phyloP scores from a whole-genome alignment of 1,140 invertebrate species.

The Chionoecetes opilio region DNA sequence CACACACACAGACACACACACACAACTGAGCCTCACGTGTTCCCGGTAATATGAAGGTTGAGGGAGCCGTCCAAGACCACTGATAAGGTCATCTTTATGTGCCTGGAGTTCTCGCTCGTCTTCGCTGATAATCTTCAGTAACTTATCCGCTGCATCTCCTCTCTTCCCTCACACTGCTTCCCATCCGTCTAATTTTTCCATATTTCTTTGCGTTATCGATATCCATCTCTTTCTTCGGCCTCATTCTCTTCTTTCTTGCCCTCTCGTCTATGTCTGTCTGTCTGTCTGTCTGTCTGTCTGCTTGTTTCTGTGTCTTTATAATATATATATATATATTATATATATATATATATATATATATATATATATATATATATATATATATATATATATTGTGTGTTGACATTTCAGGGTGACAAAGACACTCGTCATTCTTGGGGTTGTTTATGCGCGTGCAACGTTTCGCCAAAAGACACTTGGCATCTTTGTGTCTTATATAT shows the following conservation, averaged over 20 bases:
- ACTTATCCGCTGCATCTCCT: slow-evolving; percentile 60
- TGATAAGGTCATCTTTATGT: slow-evolving; percentile 42
- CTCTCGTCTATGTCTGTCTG: slow-evolving; percentile 22
- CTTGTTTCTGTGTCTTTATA: slow-evolving; percentile 27
- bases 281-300: neutral
- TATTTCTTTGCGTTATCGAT: slow-evolving; percentile 62
- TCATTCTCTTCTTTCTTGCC: neutral
- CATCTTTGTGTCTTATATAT: too few species aligned
- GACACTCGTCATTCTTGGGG: too few species aligned
- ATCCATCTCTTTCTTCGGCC: slow-evolving; percentile 50
- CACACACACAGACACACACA: slow-evolving; percentile 23
- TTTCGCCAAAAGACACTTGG: too few species aligned
- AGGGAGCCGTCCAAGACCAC: neutral
- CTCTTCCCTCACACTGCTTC: slow-evolving; percentile 56
- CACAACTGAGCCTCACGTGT: neutral
- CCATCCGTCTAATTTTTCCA: slow-evolving; percentile 58
- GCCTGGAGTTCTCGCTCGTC: slow-evolving; percentile 32
- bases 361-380: too few species aligned
- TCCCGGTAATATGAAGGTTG: neutral
- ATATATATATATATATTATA: neutral
- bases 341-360: neutral
- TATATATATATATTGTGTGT: too few species aligned
- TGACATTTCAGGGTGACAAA: too few species aligned
- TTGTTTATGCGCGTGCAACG: too few species aligned
- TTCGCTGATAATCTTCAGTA: slow-evolving; percentile 35